Evolutionary conservation across 2,888 invertebrate species (phyloP).

Genomic region (Meloe dianella): DNA sequence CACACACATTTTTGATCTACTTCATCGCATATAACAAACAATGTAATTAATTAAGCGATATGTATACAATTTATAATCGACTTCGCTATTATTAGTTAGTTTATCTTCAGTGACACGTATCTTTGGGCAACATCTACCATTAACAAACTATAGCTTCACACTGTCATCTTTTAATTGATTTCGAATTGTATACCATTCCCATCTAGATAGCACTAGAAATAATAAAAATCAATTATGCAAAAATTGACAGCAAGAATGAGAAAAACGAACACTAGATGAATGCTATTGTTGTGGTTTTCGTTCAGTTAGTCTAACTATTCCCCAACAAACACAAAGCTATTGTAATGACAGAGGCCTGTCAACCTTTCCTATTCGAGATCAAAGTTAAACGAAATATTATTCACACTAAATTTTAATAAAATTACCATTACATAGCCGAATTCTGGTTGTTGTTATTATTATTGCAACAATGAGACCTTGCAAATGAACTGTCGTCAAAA

Average conservation of each 20-base stretch:
- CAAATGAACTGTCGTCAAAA: not conserved
- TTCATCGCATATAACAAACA: no score
- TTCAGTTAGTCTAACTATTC: not conserved
- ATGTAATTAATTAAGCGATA: no score
- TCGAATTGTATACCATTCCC: no score
- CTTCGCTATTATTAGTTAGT: not conserved
- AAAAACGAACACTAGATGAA: not conserved
- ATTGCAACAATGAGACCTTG: not conserved
- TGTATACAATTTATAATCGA: no score
- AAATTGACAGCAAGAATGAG: not conserved
- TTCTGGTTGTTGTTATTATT: not conserved
- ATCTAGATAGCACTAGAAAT: not conserved
- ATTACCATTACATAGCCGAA: not conserved
- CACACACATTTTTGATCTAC: no score
- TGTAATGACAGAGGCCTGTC: not conserved
- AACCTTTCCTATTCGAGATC: not conserved
- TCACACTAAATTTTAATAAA: not conserved
- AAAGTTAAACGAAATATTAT: no score
- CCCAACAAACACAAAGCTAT: not conserved
- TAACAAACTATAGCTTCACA: no score
- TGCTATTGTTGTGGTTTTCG: conserved; percentile 3
- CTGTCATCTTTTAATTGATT: not conserved
- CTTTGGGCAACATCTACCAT: no score
- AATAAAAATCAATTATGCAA: not conserved
- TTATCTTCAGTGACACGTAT: no score